Evolutionary conservation across 2,888 invertebrate genomes (phyloP), one percentile per base, ranked within the genome.

Genomic region (Eremobia ochroleuca): DNA sequence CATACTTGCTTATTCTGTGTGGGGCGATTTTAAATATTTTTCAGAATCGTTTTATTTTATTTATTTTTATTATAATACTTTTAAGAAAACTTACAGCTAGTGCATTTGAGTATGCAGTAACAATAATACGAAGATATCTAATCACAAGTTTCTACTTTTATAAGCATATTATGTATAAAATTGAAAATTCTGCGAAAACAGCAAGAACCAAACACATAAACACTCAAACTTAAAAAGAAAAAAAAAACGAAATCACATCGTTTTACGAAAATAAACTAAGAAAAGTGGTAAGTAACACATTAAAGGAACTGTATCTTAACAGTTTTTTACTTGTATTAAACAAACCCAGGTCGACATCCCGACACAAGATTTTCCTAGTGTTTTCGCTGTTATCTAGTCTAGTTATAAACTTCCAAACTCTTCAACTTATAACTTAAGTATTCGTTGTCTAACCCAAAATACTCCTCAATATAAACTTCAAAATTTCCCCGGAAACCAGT

Each of bases 401-500:
- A 21, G 31, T 59, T 8, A 13, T 4, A 11, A 11, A 40, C 28
- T 25, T 73, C 43, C 15, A 43, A 34, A 5, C 13, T 2, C 18
- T 6, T 2, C 6, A 52, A 52, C 28, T 40, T 28, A 28, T 6
- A n/a, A 15, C 8, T 46, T 15, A 59, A 31, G 9, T 61, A 52
- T 13, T 52, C 34, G 0, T 31, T 25, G 8, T 25, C n/a, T 49
- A 62, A 21, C 25, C 1, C 37, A n/a, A 37, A 55, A 40, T n/a
- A 40, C 25, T 2, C 34, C 11, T 15, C 15, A 18, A 2, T 28
- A 70, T 46, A 64, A 77, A 40, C 68, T 25, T 9, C 0, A 52
- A 67, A 52, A 43, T 34, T 69, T 74, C 73, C 70, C 49, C 46
- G 82, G 64, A 77, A 66, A 68, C 46, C 43, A 72, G 64, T 58